Percentiles rank a stretch among this genome's conserved stretches.
phyloP scores from a whole-genome alignment of 2,113 vertebrate genomes.

The Machaerirhynchus nigripectus region DNA sequence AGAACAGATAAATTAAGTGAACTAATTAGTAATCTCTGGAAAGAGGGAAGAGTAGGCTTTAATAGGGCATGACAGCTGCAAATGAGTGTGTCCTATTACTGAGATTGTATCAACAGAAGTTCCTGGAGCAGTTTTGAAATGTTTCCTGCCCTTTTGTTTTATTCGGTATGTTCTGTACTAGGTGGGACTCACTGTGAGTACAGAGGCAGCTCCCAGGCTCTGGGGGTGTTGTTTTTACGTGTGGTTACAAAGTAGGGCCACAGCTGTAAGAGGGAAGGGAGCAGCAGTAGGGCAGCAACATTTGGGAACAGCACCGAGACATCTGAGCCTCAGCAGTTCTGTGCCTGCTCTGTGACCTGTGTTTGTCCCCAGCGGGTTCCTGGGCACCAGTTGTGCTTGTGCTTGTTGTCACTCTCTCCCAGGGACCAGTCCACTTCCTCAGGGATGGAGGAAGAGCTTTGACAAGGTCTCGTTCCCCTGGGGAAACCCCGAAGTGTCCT shows the following conservation, averaged over 20 bases:
- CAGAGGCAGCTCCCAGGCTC: neutral
- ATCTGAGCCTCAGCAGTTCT: neutral
- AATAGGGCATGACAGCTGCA: neutral
- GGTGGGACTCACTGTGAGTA: neutral
- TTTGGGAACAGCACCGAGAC: neutral
- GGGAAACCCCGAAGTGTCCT: neutral
- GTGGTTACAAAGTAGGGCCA: neutral
- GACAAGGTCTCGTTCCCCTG: accelerated
- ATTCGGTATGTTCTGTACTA: too few species aligned
- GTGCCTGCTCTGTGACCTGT: neutral
- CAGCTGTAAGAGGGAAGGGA: neutral
- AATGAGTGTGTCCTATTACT: neutral
- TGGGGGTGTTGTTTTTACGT: too few species aligned
- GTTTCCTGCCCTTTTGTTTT: neutral
- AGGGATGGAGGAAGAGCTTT: neutral
- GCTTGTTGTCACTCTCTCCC: neutral
- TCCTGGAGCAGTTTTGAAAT: neutral
- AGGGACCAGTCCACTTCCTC: neutral
- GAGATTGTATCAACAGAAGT: neutral
- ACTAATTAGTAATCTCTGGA: neutral
- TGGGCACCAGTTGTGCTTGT: neutral
- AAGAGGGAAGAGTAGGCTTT: neutral
- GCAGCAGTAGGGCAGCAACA: neutral
- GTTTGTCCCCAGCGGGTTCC: neutral
- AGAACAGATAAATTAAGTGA: slow-evolving; percentile 17